These are phyloP conservation scores for Vanessa atalanta DNA, from an alignment of 1,140 invertebrate genomes.

Conservation along the genomic window DNA sequence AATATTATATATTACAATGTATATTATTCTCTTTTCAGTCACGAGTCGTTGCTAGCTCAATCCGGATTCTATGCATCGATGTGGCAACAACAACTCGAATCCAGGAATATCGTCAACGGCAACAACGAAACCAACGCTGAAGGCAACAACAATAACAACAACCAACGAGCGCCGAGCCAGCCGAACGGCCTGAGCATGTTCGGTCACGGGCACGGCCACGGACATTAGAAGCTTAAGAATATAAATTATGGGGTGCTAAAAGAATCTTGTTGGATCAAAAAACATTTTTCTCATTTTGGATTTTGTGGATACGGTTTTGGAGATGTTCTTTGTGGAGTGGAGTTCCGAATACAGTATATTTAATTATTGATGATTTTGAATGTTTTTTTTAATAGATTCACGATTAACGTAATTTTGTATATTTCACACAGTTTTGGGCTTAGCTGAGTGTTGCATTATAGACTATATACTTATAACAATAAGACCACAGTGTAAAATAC, in stretches of 20 bases:
- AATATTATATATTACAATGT: background rate
- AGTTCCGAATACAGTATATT: constrained; percentile 5
- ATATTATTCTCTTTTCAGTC: constrained; percentile 77
- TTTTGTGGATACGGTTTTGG: constrained; percentile 8
- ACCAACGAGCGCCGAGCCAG: constrained; percentile 33
- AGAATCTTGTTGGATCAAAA: constrained; percentile 30
- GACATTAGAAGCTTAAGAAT: constrained; percentile 37
- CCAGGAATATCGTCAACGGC: constrained; percentile 52
- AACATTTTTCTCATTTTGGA: constrained; percentile 1
- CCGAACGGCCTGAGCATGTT: constrained; percentile 44
- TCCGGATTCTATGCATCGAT: constrained; percentile 90
- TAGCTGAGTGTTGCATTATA: background rate
- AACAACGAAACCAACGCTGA: constrained; percentile 46
- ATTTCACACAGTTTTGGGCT: background rate
- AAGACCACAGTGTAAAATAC: constrained; percentile 2
- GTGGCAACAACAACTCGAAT: constrained; percentile 93
- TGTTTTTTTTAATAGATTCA: background rate
- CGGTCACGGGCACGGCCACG: constrained; percentile 53
- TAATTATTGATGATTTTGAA: background rate
- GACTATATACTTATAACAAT: background rate
- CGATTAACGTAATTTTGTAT: background rate
- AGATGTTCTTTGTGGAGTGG: background rate
- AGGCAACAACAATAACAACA: constrained; percentile 49
- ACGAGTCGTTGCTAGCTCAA: constrained; percentile 87
- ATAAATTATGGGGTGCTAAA: constrained; percentile 32